Percentiles rank a stretch among this genome's conserved stretches.
phyloP scores from a whole-genome alignment of 2,113 vertebrate species.

The Callipepla californica region DNA sequence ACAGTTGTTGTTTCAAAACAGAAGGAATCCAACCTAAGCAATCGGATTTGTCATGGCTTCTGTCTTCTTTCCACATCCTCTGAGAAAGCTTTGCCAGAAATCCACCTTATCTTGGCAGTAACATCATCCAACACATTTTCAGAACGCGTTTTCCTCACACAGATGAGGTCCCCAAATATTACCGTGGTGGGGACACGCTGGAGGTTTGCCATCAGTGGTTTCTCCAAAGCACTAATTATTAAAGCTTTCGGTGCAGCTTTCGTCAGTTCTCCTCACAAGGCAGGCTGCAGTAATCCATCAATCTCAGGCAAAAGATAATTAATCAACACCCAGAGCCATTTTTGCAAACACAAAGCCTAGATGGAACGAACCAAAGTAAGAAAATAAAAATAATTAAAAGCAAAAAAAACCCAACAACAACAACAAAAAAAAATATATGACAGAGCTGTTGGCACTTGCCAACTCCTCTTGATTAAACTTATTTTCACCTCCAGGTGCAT shows the following conservation, averaged over 20 bases:
- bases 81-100: background rate
- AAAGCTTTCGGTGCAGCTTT: slow-evolving; percentile 11
- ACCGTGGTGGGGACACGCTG: accelerated
- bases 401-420: background rate
- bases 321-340: slow-evolving; percentile 63
- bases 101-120: accelerated
- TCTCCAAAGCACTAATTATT: background rate
- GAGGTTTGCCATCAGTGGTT: background rate
- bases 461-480: slow-evolving; percentile 71
- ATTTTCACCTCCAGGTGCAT: slow-evolving; percentile 75
- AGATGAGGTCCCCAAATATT: background rate
- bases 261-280: slow-evolving; percentile 5
- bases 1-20: background rate
- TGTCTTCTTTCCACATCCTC: background rate
- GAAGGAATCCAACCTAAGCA: background rate
- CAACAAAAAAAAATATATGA: background rate
- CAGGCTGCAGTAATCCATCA: slow-evolving; percentile 46
- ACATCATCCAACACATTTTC: background rate
- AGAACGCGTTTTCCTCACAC: accelerated
- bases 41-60: background rate
- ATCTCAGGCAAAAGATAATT: slow-evolving; percentile 54
- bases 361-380: slow-evolving; percentile 44
- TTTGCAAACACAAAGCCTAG: slow-evolving; percentile 40
- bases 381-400: background rate
- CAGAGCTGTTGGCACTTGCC: slow-evolving; percentile 65